Percentiles rank a stretch among this genome's conserved stretches.
These are phyloP conservation scores for Astropecten irregularis DNA, from an alignment of 53 echinoderm and acorn worm species.

Conservation along the genomic window DNA sequence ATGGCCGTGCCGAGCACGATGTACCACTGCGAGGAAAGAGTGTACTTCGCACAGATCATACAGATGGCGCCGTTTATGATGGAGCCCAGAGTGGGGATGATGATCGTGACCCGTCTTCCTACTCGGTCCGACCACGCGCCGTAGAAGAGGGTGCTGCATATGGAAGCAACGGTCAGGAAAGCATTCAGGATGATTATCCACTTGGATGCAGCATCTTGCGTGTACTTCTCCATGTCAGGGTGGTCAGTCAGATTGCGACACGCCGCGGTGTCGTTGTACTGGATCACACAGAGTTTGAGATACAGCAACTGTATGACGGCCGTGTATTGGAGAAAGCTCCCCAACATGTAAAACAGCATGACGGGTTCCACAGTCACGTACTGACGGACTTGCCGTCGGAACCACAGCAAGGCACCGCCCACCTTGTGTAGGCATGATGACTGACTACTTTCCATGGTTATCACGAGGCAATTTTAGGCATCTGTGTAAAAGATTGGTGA, in stretches of 20 bases:
- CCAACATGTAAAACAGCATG: conserved; percentile 87
- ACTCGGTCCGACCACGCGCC: conserved; percentile 93
- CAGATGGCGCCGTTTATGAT: conserved; percentile 73
- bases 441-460: not conserved
- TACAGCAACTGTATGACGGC: conserved; percentile 86
- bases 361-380: conserved; percentile 92
- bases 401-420: not conserved
- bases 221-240: conserved; percentile 68
- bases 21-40: conserved; percentile 70
- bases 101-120: conserved; percentile 76
- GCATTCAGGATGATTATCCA: conserved; percentile 91
- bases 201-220: conserved; percentile 71
- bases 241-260: conserved; percentile 71
- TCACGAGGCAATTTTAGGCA: too few species aligned
- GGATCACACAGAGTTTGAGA: conserved; percentile 75
- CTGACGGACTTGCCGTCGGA: conserved; percentile 39
- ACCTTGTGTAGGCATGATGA: conserved; percentile 37
- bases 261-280: conserved; percentile 77
- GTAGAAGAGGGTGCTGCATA: conserved; percentile 74
- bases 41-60: conserved; percentile 64
- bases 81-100: conserved; percentile 79
- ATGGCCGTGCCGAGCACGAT: conserved; percentile 78
- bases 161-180: conserved; percentile 72
- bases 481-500: too few species aligned
- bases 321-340: conserved; percentile 82